Evolutionary conservation across 2,797 vertebrate genomes (phyloP).

Genomic region (Microctenopoma stevenorrisi): DNA sequence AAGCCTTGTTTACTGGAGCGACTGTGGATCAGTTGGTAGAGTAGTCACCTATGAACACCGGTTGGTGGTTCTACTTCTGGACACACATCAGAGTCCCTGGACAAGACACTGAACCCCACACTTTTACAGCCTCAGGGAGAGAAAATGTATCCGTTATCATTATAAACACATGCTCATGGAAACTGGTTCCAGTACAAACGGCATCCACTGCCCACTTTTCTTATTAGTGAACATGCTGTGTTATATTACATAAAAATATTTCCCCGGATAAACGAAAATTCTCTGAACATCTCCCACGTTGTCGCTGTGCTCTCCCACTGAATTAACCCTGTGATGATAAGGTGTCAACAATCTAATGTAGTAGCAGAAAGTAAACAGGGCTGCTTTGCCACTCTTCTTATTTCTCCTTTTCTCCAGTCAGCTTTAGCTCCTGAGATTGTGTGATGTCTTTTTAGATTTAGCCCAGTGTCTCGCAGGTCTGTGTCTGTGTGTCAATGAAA

Average conservation of each 20-base stretch:
- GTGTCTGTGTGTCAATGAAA: slow-evolving; percentile 22
- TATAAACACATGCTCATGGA: too few relatives aligned
- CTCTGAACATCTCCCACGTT: slow-evolving; percentile 62
- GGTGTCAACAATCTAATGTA: slow-evolving; percentile 4
- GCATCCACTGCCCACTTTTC: slow-evolving; percentile 16
- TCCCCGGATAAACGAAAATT: slow-evolving; percentile 44
- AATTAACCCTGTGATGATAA: slow-evolving; percentile 48
- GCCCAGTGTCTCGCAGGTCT: slow-evolving; percentile 18
- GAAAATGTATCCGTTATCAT: too few relatives aligned
- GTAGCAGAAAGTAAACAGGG: slow-evolving; percentile 21
- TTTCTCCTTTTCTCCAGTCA: slow-evolving; percentile 8
- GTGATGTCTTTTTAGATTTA: slow-evolving; percentile 16
- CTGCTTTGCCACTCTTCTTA: slow-evolving; percentile 12
- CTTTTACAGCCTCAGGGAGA: too few relatives aligned
- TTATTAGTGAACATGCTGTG: slow-evolving; percentile 52
- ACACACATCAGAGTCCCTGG: too few relatives aligned
- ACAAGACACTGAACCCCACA: too few relatives aligned
- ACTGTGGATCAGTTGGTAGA: too few relatives aligned
- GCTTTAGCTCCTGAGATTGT: background rate
- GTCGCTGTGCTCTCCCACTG: slow-evolving; percentile 37
- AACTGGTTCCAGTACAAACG: slow-evolving; percentile 4
- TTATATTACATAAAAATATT: slow-evolving; percentile 50
- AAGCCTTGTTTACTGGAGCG: too few relatives aligned
- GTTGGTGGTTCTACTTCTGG: too few relatives aligned
- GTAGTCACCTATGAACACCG: too few relatives aligned